Base-by-base conservation (phyloP, 92 coral and sea anemone species). In the Bergia puertoricense region DNA sequence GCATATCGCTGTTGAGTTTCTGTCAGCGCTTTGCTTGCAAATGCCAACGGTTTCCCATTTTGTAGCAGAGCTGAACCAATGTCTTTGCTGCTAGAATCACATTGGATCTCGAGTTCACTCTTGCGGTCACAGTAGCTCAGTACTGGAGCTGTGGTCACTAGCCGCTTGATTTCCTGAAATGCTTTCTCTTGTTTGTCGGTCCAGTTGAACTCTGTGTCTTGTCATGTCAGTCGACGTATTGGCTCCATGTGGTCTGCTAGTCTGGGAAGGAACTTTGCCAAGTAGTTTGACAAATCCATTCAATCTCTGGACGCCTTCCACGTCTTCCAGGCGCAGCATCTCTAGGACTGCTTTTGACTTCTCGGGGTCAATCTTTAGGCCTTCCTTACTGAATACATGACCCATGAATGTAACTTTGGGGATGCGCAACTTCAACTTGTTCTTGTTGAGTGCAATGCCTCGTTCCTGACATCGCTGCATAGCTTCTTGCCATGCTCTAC, bases 351-450 rank as follows among this genome's bases (percentile, higher is more conserved):
- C 90, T 75, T 86, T 81, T 20, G 81, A 76, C 77, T 92, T 89
- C 39, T 85, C 85, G 5, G 92, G 92, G 45, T 91, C 91, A 2
- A 85, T 89, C 88, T 91, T 88, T 0, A 85, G 69, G 69, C 93
- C 92, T 36, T 86, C 73, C 6, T 44, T 86, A 51, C 72, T 86
- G 85, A 84, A 62, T 23, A 90, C 9, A 37, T 90, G 95, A 15
- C 91, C 90, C 91, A 90, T 88, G 86, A 88, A 92, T 38, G 90
- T 5, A n/a, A 86, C 91, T 90, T 92, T 89, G 18, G 66, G 11
- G 20, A 75, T 74, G 41, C 84, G 66, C 59, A 90, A 40, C 62
- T 87, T 86, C 74, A 92, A 30, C 81, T 92, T 92, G 72, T 79
- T 50, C 68, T 59, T 77, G 77, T 92, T 85, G 11, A 80, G 88